Conservation (phyloP, 2,797 vertebrate genomes). For the Hippoglossus hippoglossus region DNA sequence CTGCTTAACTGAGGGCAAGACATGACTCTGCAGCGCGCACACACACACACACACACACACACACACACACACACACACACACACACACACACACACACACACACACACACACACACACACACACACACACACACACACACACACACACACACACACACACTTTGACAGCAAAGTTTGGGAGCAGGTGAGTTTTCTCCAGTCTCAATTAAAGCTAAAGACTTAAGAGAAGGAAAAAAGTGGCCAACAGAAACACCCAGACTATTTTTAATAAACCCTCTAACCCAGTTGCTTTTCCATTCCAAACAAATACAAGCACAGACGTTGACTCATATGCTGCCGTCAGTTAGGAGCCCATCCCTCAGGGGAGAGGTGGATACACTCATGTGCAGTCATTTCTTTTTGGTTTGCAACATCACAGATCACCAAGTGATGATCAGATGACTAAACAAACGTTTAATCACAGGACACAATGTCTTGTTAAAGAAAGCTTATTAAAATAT, state of each 20-base stretch:
- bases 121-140: not conserved
- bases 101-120: conserved; percentile 1
- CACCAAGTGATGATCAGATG: not conserved
- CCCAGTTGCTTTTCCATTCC: not conserved
- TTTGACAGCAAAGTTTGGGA: conserved; percentile 7
- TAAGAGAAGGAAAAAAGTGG: not conserved
- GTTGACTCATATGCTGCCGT: not conserved
- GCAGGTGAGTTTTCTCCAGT: conserved; percentile 40
- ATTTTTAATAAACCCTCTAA: not conserved
- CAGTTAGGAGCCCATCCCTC: not conserved
- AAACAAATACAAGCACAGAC: not conserved
- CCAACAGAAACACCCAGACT: conserved; percentile 21
- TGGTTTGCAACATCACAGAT: not conserved
- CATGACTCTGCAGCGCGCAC: conserved; percentile 16
- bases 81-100: not conserved
- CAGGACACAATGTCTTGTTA: not conserved
- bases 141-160: conserved; percentile 4
- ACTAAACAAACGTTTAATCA: not conserved
- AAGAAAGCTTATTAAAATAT: no score
- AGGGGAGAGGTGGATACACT: not conserved
- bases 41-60: conserved; percentile 9
- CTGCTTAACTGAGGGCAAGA: conserved; percentile 27
- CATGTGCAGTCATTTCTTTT: not conserved
- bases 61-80: not conserved
- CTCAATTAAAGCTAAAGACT: conserved; percentile 51